Evolutionary conservation across 2,797 vertebrate species (phyloP).

Genomic region (Silurus lanzhouensis): DNA sequence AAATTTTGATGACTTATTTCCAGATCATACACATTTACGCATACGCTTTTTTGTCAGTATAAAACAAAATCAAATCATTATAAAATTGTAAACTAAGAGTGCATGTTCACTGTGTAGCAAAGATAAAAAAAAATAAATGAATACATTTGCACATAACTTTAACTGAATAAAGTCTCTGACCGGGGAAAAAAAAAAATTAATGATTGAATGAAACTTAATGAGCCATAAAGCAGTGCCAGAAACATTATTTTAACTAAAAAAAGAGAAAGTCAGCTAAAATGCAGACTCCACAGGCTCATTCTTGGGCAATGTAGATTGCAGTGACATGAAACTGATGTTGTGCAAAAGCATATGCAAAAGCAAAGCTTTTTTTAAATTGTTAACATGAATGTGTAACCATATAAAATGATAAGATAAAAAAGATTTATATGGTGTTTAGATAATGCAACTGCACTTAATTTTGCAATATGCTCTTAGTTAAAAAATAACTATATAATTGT

Average conservation of each 20-base stretch:
- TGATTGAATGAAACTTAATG: not conserved
- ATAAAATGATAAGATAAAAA: not conserved
- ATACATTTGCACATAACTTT: not conserved
- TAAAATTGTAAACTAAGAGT: not conserved
- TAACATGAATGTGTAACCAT: not conserved
- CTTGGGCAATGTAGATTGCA: not conserved
- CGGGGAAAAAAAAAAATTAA: not conserved
- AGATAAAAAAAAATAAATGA: not conserved
- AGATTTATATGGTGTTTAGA: not conserved
- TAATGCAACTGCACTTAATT: not conserved
- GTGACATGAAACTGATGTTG: not conserved
- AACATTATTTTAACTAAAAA: not conserved
- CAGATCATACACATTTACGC: not conserved
- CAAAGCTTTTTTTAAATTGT: not conserved
- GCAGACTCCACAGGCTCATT: not conserved
- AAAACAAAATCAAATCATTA: not conserved
- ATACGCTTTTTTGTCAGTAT: not conserved
- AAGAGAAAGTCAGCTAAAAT: not conserved
- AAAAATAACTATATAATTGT: too few species aligned
- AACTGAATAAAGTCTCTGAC: not conserved
- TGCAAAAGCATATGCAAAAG: not conserved
- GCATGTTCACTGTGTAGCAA: not conserved
- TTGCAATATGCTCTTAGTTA: too few species aligned
- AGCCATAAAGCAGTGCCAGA: not conserved
- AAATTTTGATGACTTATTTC: not conserved